Base-by-base conservation (phyloP, 2,797 vertebrate species). In the Cynopterus sphinx region DNA sequence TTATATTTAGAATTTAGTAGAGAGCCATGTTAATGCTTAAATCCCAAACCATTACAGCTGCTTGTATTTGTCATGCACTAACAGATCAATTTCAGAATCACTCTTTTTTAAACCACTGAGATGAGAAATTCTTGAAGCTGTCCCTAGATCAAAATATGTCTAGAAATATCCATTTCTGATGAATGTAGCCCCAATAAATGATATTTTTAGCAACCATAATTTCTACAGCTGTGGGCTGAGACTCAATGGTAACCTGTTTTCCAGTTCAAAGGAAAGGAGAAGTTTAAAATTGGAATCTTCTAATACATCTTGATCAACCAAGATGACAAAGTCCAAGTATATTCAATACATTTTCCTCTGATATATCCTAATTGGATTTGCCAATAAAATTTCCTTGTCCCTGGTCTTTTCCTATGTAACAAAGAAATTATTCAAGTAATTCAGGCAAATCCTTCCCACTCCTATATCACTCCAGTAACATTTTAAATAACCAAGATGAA, bases 401-500 rank as follows among this genome's bases (percentile, higher is more conserved):
- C 22, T 70, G 67, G 79, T 65, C 21, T 95, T 88, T 95, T 59
- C 31, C 86, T 59, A 17, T 41, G 78, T 33, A 68, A 90, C 70
- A 93, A 51, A 95, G 67, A n/a, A 96, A 96, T 87, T 87, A 73
- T 28, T 68, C 33, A 91, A 36, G 85, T 70, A 87, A 93, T 84
- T 84, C 70, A 83, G 68, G 68, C 70, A 96, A 90, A 85, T 93
- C 65, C 22, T 46, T 88, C 74, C 41, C 33, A 96, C 63, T 93
- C 21, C 77, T 43, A 70, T 26, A 73, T 61, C 46, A 92, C 31
- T 77, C n/a, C 46, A 81, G 85, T 49, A 94, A 90, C 88, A 90
- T 84, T 86, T 13, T 89, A 67, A 96, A 94, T 94, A 93, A 92
- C 70, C 22, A 90, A 81, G 71, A 91, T 89, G 67, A 94, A 96